phyloP scores from a whole-genome alignment of 2,797 vertebrate species.

The Xenopus petersii region DNA sequence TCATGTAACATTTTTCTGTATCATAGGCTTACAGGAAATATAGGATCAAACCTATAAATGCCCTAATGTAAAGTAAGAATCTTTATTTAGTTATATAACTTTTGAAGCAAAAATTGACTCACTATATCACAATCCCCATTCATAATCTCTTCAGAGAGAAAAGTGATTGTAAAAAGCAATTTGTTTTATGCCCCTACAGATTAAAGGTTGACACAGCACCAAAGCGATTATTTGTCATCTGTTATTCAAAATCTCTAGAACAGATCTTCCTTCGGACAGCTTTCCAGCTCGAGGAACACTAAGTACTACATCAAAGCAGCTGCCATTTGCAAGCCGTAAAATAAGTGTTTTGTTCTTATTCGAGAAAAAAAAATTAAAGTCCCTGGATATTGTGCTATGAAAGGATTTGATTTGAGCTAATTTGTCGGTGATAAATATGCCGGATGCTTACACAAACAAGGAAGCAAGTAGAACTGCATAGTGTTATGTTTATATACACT shows the following conservation, averaged over 20 bases:
- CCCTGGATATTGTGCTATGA: conserved; percentile 44
- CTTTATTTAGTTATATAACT: conserved; percentile 1
- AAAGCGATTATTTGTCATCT: conserved; percentile 41
- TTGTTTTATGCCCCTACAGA: conserved; percentile 46
- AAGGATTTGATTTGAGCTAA: conserved; percentile 45
- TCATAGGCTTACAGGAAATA: too few species aligned
- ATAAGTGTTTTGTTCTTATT: conserved; percentile 42
- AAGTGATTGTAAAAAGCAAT: conserved; percentile 28
- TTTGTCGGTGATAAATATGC: conserved; percentile 46
- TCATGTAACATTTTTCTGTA: too few species aligned
- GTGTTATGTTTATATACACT: conserved; percentile 25
- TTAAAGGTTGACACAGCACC: conserved; percentile 40
- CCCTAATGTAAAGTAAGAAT: too few species aligned
- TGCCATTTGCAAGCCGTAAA: conserved; percentile 31
- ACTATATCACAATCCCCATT: conserved; percentile 12
- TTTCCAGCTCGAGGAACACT: conserved; percentile 18
- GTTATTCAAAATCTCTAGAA: conserved; percentile 35
- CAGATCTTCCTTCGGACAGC: conserved; percentile 38
- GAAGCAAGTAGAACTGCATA: conserved; percentile 17
- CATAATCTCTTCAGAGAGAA: conserved; percentile 24
- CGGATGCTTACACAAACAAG: conserved; percentile 27
- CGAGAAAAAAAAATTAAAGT: conserved; percentile 7
- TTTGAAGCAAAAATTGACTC: conserved; percentile 26
- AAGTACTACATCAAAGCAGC: conserved; percentile 31
- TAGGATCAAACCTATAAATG: too few species aligned